Evolutionary conservation across 1,140 invertebrate genomes (phyloP).

Genomic region (Magallana ariakensis): DNA sequence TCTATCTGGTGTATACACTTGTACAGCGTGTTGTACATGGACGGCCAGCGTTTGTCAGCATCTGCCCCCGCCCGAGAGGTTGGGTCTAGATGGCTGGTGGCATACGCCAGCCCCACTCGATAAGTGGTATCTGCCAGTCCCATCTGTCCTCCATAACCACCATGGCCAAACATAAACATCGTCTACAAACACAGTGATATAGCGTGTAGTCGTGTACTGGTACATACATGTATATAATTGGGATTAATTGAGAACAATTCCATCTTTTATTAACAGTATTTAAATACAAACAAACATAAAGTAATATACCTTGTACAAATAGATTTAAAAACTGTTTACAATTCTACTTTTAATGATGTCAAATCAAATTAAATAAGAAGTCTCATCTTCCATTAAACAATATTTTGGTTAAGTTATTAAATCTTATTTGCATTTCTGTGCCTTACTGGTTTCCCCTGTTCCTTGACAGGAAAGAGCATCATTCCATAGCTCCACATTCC

Average conservation of each 20-base stretch:
- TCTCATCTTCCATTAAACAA: too few species aligned
- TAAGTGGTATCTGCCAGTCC: conserved; percentile 67
- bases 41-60: conserved; percentile 57
- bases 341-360: too few species aligned
- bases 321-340: too few species aligned
- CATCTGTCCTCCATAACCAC: conserved; percentile 74
- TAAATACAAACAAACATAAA: too few species aligned
- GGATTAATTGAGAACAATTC: too few species aligned
- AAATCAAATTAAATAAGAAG: too few species aligned
- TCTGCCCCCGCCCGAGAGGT: conserved; percentile 50
- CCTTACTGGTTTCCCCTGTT: conserved; percentile 58
- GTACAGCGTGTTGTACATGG: conserved; percentile 61
- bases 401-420: too few species aligned
- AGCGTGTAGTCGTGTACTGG: too few species aligned
- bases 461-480: conserved; percentile 63
- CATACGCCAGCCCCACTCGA: conserved; percentile 68
- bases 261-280: too few species aligned
- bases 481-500: conserved; percentile 65
- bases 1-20: conserved; percentile 64
- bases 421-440: not conserved
- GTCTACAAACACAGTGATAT: conserved; percentile 48
- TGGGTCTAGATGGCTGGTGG: conserved; percentile 68
- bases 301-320: too few species aligned
- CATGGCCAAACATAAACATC: conserved; percentile 69
- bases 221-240: too few species aligned